Conservation (phyloP, 2,888 invertebrate species). For the Panzeria rudis region DNA sequence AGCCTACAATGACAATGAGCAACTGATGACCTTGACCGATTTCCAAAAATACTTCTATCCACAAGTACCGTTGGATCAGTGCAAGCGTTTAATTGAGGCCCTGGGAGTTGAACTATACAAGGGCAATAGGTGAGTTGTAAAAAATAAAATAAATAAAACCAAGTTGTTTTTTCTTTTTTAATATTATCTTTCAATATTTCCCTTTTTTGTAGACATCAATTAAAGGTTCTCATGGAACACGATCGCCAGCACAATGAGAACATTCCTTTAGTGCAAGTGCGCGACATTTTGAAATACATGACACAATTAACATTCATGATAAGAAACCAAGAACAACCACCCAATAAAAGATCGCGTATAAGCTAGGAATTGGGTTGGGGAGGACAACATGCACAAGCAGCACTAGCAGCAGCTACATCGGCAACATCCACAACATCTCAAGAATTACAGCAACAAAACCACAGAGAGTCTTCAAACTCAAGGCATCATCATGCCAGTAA, state of each 20-base stretch:
- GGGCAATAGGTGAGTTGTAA: slow-evolving; percentile 89
- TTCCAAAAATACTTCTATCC: slow-evolving; percentile 93
- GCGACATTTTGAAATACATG: slow-evolving; percentile 93
- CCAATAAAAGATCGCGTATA: slow-evolving; percentile 82
- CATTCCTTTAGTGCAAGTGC: slow-evolving; percentile 91
- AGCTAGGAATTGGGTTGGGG: slow-evolving; percentile 85
- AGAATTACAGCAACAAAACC: slow-evolving; percentile 67
- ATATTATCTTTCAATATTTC: not conserved
- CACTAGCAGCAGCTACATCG: slow-evolving; percentile 75
- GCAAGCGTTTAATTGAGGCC: slow-evolving; percentile 92
- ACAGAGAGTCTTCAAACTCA: slow-evolving; percentile 55
- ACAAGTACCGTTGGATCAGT: slow-evolving; percentile 88
- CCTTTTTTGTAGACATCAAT: slow-evolving; percentile 86
- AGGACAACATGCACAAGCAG: slow-evolving; percentile 81
- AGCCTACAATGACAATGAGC: slow-evolving; percentile 91
- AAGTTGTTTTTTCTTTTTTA: not conserved
- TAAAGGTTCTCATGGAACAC: slow-evolving; percentile 90
- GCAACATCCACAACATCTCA: slow-evolving; percentile 71
- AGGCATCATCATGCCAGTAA: slow-evolving; percentile 46
- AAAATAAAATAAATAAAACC: not conserved
- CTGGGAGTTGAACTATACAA: slow-evolving; percentile 91
- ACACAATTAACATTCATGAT: slow-evolving; percentile 95
- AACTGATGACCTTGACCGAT: slow-evolving; percentile 92
- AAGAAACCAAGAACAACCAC: slow-evolving; percentile 83
- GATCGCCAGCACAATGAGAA: slow-evolving; percentile 90